Percentiles rank a stretch among this genome's conserved stretches.
Evolutionary conservation across 2,888 invertebrate species (phyloP).

Genomic region (Bhutanitis thaidina): DNA sequence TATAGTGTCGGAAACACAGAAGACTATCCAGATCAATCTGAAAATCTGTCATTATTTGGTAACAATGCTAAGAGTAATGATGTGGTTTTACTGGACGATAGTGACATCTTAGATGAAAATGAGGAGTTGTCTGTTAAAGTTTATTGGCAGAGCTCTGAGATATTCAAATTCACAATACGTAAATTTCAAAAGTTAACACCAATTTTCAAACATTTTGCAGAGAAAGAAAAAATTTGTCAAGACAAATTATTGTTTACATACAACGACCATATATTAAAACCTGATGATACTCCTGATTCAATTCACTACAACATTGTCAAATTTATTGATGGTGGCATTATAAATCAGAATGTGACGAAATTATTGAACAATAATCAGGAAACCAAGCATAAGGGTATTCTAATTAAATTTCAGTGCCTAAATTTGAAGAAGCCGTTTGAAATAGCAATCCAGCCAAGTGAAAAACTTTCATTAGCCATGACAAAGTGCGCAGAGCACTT

Average conservation of each 20-base stretch:
- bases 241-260: slow-evolving; percentile 60
- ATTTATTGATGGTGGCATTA: slow-evolving; percentile 69
- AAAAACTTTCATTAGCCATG: slow-evolving; percentile 59
- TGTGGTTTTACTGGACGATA: slow-evolving; percentile 32
- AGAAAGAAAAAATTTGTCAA: slow-evolving; percentile 45
- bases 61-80: slow-evolving; percentile 26
- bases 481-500: slow-evolving; percentile 66
- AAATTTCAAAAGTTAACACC: slow-evolving; percentile 56
- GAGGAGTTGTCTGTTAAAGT: slow-evolving; percentile 70
- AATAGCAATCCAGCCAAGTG: slow-evolving; percentile 40
- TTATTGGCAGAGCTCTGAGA: slow-evolving; percentile 62
- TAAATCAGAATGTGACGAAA: slow-evolving; percentile 43
- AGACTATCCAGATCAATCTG: slow-evolving; percentile 54
- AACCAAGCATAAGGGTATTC: slow-evolving; percentile 37
- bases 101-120: slow-evolving; percentile 48
- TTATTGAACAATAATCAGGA: slow-evolving; percentile 26
- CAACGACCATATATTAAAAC: slow-evolving; percentile 54
- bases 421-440: slow-evolving; percentile 58
- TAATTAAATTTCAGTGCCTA: slow-evolving; percentile 68
- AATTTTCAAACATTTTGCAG: slow-evolving; percentile 58
- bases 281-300: slow-evolving; percentile 60
- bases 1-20: slow-evolving; percentile 57
- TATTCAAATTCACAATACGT: slow-evolving; percentile 57
- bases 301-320: slow-evolving; percentile 62
- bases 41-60: slow-evolving; percentile 45